A percentile compares a stretch with the other conserved stretches of the same genome.
Evolutionary conservation across 2,888 invertebrate species (phyloP).

Genomic region (Lithophane socia): DNA sequence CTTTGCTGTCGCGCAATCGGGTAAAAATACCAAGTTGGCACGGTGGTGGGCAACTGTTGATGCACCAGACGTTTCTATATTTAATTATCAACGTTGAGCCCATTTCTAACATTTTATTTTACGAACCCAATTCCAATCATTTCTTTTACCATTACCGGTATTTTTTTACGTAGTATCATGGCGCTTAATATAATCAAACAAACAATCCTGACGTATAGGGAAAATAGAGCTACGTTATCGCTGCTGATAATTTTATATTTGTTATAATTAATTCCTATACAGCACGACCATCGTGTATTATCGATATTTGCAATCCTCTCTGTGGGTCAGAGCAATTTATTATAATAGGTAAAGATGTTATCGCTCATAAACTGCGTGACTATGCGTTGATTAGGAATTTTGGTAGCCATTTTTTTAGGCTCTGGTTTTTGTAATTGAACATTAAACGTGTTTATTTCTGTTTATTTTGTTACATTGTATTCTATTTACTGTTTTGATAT

Average conservation of each 20-base stretch:
- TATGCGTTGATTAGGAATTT: constrained; percentile 14
- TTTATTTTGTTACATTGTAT: not conserved
- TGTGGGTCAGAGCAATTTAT: constrained; percentile 41
- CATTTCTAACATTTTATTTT: not conserved
- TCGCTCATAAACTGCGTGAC: constrained; percentile 20
- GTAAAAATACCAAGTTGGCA: not conserved
- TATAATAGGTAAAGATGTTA: constrained; percentile 33
- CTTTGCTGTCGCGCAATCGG: not conserved
- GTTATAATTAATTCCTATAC: constrained; percentile 45
- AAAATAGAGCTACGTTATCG: constrained; percentile 38
- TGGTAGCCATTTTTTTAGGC: not conserved
- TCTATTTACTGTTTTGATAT: not conserved
- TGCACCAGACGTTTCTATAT: not conserved
- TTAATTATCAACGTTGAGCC: not conserved
- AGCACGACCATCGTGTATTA: constrained; percentile 30
- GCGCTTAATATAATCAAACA: not conserved
- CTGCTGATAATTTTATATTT: constrained; percentile 35
- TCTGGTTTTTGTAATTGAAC: not conserved
- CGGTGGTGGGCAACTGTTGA: not conserved
- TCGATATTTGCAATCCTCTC: constrained; percentile 32
- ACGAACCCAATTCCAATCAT: not conserved
- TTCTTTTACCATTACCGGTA: not conserved
- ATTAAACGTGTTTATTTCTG: not conserved
- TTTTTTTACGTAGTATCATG: not conserved
- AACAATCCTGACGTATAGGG: not conserved